Base-by-base conservation (phyloP, 2,888 invertebrate genomes). In the Lasioglossum vierecki region DNA sequence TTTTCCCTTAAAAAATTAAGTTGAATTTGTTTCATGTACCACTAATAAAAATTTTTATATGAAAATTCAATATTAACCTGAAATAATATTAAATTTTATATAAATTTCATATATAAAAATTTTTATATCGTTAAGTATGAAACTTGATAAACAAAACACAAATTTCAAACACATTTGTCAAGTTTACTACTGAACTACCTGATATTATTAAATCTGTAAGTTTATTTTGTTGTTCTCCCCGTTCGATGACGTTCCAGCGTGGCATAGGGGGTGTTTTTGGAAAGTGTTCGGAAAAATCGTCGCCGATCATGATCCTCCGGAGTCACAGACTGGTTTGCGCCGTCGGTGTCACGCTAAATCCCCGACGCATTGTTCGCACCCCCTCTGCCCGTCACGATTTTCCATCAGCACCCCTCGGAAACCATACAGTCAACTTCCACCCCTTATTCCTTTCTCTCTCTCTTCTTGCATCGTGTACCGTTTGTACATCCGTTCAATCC, bases 281-380 rank as follows among this genome's bases (percentile, higher is more conserved):
- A 18, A 74, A 63, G 15, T 53, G 68, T 46, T 30, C 9, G 13
- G n/a, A 41, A 60, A 49, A 76, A n/a, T 53, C 46, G 60, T n/a
- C 53, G 46, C 44, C 4, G 15, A 30, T 11, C 53, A 44, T 41
- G 49, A 78, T 82, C 87, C 83, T 76, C 41, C 30, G 77, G 68
- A 89, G 72, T 77, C 86, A 79, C 44, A 66, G 85, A 79, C 88
- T 91, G 92, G 90, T 91, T 93, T 92, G 93, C 93, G 92, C 90
- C 91, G 90, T 91, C 88, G 90, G 90, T 90, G 93, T 94, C 93
- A 93, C 93, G 93, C 93, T 93, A 93, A 93, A 93, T 94, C 94
- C 93, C 91, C 89, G 86, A 83, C 79, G 93, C 92, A 93, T 94
- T 94, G 93, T 94, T 91, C 92, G 92, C 92, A 91, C 91, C 92